Conservation (phyloP, 1,140 invertebrate species). For the Latrodectus geometricus region DNA sequence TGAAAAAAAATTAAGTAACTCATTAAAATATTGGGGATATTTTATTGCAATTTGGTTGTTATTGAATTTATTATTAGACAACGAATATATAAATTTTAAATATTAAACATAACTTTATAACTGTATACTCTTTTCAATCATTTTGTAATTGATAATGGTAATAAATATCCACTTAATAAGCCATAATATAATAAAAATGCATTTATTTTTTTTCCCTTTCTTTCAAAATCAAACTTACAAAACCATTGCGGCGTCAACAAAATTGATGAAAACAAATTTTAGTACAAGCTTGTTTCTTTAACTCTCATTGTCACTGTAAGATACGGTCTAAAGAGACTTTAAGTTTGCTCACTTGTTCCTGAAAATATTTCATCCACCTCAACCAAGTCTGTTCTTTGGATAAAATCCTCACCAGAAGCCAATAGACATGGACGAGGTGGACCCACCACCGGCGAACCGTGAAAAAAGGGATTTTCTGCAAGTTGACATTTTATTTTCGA, state of each 20-base stretch:
- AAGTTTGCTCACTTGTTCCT: constrained; percentile 9
- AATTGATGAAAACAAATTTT: background rate
- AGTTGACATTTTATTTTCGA: constrained; percentile 55
- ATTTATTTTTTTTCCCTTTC: background rate
- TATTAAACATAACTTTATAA: no score
- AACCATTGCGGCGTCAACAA: background rate
- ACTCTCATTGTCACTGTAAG: constrained; percentile 18
- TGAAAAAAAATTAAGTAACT: no score
- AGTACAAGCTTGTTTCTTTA: background rate
- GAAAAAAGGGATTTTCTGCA: constrained; percentile 52
- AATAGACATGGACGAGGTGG: constrained; percentile 24
- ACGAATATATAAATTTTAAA: no score
- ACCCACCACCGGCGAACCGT: constrained; percentile 10
- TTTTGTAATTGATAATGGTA: no score
- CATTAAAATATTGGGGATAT: no score
- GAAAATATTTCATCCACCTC: constrained; percentile 41
- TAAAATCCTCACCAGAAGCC: constrained; percentile 19
- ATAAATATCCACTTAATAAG: no score
- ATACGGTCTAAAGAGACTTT: background rate
- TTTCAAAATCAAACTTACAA: background rate
- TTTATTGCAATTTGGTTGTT: no score
- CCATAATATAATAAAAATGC: no score
- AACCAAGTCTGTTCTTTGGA: constrained; percentile 34
- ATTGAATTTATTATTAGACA: no score
- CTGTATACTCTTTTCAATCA: no score